Evolutionary conservation across 2,797 vertebrate genomes (phyloP), one percentile per base, ranked within the genome.

Genomic region (Phrynocephalus forsythii): DNA sequence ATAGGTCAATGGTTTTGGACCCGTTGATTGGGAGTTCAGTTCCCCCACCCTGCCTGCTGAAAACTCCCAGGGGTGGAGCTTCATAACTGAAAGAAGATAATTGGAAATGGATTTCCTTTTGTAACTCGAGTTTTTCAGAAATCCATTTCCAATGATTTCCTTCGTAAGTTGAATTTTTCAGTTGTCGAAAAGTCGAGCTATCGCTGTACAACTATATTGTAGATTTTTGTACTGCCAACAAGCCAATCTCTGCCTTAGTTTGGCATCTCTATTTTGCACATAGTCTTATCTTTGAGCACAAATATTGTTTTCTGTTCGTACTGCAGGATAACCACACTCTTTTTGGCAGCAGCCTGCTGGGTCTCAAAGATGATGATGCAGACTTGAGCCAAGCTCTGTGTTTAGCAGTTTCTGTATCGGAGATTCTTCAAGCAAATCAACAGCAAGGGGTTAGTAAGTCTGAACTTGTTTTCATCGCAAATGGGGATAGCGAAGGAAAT

Each of bases 401-500:
- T 95, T 96, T 99, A 88, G 98, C 98, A 0, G 95, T 99, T 93
- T 99, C 99, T 0, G 98, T 99, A 82, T 98, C 99, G 4, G 99
- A 99, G 95, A 99, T 99, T 92, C 97, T 99, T 92, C 99, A 99
- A 96, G 99, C 99, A 92, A 99, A 99, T 97, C 99, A 99, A 95
- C 96, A 98, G 52, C 98, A 98, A 94, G 98, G 97, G 96, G 99
- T 99, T 84, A 96, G 95, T 95, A 93, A 67, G 76, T 82, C 9
- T 80, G 81, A 60, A 75, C 11, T 22, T 44, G 33, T 24, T 44
- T 50, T 30, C 28, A 10, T 66, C 28, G 24, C 30, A 87, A 72
- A 72, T 77, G 72, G 18, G 56, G 52, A 52, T 60, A 81, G 71
- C 15, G 52, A 48, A 89, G 89, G 26, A 33, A 86, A 81, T 90